Evolutionary conservation across 2,797 vertebrate species (phyloP), one percentile per base, ranked within the genome.

Genomic region (Gymnodraco acuticeps): DNA sequence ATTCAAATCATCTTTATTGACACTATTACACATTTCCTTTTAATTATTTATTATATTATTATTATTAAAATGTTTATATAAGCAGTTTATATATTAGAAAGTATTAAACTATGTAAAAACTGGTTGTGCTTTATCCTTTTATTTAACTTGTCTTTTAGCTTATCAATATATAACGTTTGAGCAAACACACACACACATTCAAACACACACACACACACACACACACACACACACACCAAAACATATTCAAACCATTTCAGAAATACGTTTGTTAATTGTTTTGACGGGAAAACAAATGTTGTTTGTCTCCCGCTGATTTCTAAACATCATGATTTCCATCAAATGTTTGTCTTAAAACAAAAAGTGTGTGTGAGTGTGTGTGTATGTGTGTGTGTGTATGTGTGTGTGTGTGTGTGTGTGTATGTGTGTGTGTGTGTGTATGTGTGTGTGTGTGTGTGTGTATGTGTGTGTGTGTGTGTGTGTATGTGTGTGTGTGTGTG

Each of bases 201-300:
- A 23, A 2, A 23, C 33, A 33, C 33, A 33, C 33, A 33, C 33
- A 33, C 33, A 8, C 33, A 33, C 33, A 38, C 7, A 38, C 33
- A 38, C 33, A 46, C 53, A 60, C 58, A 60, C 12, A 23, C 41
- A 60, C 58, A 43, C n/a, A 45, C 43, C 5, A 14, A 61, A 27
- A 41, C 13, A 50, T 17, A n/a, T 7, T 38, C n/a, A 66, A 48
- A 66, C 50, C 45, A 67, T 77, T 73, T 59, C 53, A 71, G 13
- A 68, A 80, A 84, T 51, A 71, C 62, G 2, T 78, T 81, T 72
- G 58, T 58, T 41, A 71, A 74, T 50, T 77, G 70, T 84, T 64
- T 78, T 77, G 75, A 72, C 65, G 50, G 11, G 23, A 47, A 73
- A 33, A 10, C 31, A 56, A 62, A 55, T 68, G 48, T 64, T 80